Percentiles rank a stretch among this genome's conserved stretches.
These are phyloP conservation scores for Buceros bicornis DNA, from an alignment of 2,797 vertebrate genomes.

Conservation along the genomic window DNA sequence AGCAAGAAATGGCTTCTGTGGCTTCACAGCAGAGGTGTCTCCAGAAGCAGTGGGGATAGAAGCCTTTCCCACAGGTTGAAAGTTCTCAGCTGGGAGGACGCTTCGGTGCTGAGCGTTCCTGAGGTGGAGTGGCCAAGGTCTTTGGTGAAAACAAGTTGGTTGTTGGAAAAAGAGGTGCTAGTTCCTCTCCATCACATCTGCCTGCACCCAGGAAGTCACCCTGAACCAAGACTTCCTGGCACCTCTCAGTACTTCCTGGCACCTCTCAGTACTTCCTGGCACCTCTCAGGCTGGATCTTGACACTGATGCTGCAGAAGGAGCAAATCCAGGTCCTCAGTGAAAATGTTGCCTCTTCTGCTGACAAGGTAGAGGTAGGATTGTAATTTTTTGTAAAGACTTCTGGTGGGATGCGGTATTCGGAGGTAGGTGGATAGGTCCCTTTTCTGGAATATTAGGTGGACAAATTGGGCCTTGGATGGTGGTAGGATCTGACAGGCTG, in stretches of 20 bases:
- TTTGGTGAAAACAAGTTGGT: background rate
- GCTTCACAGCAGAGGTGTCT: conserved; percentile 51
- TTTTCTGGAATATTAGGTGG: background rate
- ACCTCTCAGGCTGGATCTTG: conserved; percentile 71
- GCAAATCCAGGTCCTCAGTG: conserved; percentile 86
- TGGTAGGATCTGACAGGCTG: background rate
- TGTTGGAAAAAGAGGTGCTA: background rate
- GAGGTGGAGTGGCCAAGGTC: background rate
- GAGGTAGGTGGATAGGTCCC: background rate
- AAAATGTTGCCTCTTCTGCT: conserved; percentile 86
- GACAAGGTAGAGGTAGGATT: conserved; percentile 80
- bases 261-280: too few relatives aligned
- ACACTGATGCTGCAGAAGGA: conserved; percentile 85
- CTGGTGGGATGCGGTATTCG: background rate
- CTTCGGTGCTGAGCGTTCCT: background rate
- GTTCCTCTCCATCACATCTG: background rate
- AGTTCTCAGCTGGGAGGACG: background rate
- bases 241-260: conserved; percentile 52
- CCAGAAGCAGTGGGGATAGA: conserved; percentile 27
- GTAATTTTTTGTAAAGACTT: background rate
- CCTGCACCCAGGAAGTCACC: conserved; percentile 52
- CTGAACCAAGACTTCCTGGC: conserved; percentile 84
- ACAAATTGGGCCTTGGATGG: background rate
- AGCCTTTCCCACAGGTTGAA: conserved; percentile 30
- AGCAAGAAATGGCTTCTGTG: background rate